Evolutionary conservation across 2,113 vertebrate genomes (phyloP).

Genomic region (Atherinomorus stipes): DNA sequence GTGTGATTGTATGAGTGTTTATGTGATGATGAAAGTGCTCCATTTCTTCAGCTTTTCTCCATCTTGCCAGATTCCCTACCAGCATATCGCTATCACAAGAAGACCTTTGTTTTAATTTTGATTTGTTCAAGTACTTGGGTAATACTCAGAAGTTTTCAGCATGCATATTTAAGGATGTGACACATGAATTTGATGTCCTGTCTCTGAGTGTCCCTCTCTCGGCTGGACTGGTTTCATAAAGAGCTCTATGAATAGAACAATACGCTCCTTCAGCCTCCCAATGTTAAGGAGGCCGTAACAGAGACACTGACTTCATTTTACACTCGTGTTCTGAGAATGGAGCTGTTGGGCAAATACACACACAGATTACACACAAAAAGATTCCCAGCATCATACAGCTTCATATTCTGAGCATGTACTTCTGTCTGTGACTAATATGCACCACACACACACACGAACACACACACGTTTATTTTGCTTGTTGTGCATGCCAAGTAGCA

Average conservation of each 20-base stretch:
- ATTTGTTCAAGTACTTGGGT: conserved; percentile 15
- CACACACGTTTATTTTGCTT: conserved; percentile 33
- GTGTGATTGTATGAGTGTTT: conserved; percentile 12
- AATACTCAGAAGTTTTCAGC: conserved; percentile 27
- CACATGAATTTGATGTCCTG: conserved; percentile 48
- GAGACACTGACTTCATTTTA: conserved; percentile 77
- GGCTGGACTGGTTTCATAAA: conserved; percentile 67
- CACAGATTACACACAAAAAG: conserved; percentile 23
- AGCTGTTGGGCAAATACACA: conserved; percentile 33
- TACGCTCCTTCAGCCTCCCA: conserved; percentile 70
- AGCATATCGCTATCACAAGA: conserved; percentile 34
- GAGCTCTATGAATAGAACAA: conserved; percentile 80
- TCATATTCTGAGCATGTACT: conserved; percentile 47
- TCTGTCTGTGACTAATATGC: conserved; percentile 56
- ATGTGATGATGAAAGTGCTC: conserved; percentile 6
- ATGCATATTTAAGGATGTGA: conserved; percentile 44
- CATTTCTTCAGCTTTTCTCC: not conserved
- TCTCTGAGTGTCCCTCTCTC: conserved; percentile 51
- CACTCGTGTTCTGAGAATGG: conserved; percentile 67
- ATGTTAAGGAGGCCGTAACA: conserved; percentile 72
- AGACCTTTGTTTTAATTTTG: conserved; percentile 6
- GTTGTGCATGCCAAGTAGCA: conserved; percentile 42
- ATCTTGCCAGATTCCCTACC: not conserved
- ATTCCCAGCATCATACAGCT: conserved; percentile 29
- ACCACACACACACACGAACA: conserved; percentile 39